Evolutionary conservation across 1,140 invertebrate genomes (phyloP).

Genomic region (Trachelipus rathkii): DNA sequence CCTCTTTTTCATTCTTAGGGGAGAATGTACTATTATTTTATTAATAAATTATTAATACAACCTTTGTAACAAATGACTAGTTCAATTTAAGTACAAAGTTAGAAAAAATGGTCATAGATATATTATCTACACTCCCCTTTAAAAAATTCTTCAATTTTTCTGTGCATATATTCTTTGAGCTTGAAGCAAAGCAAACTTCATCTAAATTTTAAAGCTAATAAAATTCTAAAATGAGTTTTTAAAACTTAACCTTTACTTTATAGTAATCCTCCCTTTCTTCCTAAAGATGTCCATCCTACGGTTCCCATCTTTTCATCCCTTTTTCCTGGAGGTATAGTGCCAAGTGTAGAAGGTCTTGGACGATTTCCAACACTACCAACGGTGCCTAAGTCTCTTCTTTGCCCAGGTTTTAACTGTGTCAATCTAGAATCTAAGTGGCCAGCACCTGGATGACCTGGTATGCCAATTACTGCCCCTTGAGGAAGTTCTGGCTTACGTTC

Average conservation of each 20-base stretch:
- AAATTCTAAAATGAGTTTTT: not conserved
- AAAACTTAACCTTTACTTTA: slow-evolving; percentile 18
- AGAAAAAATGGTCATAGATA: not conserved
- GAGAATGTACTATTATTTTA: not conserved
- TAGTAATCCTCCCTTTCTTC: slow-evolving; percentile 43
- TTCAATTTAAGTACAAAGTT: not conserved
- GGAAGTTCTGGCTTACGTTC: slow-evolving; percentile 36
- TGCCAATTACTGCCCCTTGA: slow-evolving; percentile 38
- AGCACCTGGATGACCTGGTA: slow-evolving; percentile 41
- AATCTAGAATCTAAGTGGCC: slow-evolving; percentile 38
- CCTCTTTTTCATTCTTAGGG: not conserved
- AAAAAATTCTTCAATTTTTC: not conserved
- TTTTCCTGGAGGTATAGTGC: slow-evolving; percentile 21
- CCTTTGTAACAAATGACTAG: slow-evolving; percentile 6
- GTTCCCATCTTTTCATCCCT: slow-evolving; percentile 36
- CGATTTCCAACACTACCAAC: slow-evolving; percentile 36
- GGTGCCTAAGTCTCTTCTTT: slow-evolving; percentile 39
- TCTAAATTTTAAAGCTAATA: not conserved
- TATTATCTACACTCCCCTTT: not conserved
- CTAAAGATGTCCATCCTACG: slow-evolving; percentile 39
- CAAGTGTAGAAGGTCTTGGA: slow-evolving; percentile 27
- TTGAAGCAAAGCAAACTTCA: too few species aligned
- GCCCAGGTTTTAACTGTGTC: slow-evolving; percentile 38
- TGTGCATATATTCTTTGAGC: not conserved
- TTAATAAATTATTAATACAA: not conserved